Base-by-base conservation (phyloP, 2,888 invertebrate genomes). In the Micoletzkya japonica region DNA sequence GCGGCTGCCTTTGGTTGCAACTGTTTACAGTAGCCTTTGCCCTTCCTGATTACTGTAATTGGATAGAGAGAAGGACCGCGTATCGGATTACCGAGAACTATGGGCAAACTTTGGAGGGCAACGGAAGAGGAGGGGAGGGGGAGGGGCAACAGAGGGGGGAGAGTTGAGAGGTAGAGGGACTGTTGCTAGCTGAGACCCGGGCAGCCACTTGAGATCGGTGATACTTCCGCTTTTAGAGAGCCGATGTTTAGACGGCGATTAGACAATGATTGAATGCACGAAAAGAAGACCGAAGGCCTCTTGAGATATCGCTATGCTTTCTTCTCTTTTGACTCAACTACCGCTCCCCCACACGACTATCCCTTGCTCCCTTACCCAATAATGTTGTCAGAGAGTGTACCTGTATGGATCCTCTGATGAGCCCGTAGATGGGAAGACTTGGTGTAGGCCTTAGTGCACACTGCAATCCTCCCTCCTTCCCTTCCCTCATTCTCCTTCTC, bases 381-480 rank as follows among this genome's bases (percentile, higher is more conserved):
- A 10, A 34, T 0, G 24, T 34, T n/a, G 20, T 24, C 10, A 71
- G 7, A 24, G 26, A 36, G 37, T 69, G 61, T 63, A 80, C 78
- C 78, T 69, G 77, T 79, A 52, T 79, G 82, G 7, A 79, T 59
- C 24, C 80, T 69, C 30, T 69, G 67, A 64, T 79, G 80, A 20
- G 80, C 80, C 64, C 79, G 78, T 26, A 79, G 74, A 75, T 79
- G 80, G n/a, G 76, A 77, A 37, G 73, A 74, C 56, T 79, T 79
- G 36, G 80, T 79, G 71, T 79, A 79, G 54, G 75, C 72, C 50
- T 79, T 79, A 70, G 64, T 67, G 70, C 79, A 79, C 39, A 71
- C 80, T 81, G 54, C 32, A 75, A 73, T 28, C 1, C 17, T 7
- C 20, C 7, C 28, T 0, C 1, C 3, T 26, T 4, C 3, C 26